Percentiles rank a stretch among this genome's conserved stretches.
Evolutionary conservation across 2,113 vertebrate species (phyloP).

Genomic region (Pteronura brasiliensis): DNA sequence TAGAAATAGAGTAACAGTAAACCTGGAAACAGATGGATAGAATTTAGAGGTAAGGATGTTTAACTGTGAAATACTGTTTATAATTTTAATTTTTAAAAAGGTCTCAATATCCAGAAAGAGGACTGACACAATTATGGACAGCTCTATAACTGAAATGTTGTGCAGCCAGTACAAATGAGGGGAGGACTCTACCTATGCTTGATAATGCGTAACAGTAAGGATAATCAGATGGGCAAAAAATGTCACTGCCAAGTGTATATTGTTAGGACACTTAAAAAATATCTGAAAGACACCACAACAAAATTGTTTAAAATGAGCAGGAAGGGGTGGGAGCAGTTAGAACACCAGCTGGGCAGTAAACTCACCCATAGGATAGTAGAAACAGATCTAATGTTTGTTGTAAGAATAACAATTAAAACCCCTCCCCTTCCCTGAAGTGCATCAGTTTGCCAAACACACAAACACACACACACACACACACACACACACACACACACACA

Average conservation of each 20-base stretch:
- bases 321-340: not conserved
- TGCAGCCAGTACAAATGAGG: not conserved
- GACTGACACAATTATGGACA: not conserved
- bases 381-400: not conserved
- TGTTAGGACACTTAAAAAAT: not conserved
- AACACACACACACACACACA: not conserved
- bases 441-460: not conserved
- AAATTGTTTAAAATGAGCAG: constrained; percentile 2
- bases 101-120: not conserved
- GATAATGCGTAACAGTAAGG: not conserved
- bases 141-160: not conserved
- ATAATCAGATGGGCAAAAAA: not conserved
- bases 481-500: not conserved
- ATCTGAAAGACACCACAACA: not conserved
- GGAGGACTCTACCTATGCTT: too few relatives aligned
- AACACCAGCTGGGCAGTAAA: not conserved
- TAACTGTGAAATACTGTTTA: not conserved
- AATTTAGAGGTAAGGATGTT: not conserved
- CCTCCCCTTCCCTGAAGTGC: not conserved
- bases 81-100: not conserved
- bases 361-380: not conserved
- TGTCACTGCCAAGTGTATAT: not conserved
- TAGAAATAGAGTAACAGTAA: not conserved
- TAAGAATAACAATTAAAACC: not conserved
- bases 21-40: not conserved